Base-by-base conservation (phyloP, 2,888 invertebrate genomes). In the Apamea monoglypha region DNA sequence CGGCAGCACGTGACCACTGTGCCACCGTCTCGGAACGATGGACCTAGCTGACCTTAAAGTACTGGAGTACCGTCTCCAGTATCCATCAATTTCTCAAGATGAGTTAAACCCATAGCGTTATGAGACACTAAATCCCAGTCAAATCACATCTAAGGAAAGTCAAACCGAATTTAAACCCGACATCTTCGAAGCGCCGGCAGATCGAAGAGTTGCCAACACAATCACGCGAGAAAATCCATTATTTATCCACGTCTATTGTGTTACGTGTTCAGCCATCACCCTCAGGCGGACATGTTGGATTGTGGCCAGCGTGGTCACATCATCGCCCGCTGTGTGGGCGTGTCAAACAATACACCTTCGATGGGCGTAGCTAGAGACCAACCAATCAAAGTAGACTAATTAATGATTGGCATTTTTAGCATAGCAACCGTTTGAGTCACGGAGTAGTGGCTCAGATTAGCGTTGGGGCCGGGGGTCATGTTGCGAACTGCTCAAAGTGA, bases 301-400 rank as follows among this genome's bases (percentile, higher is more conserved):
- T 78, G 83, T 81, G 76, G 91, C 91, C 89, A 89, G 86, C 84
- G 87, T 90, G 74, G 76, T 76, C 70, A 91, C 91, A 91, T 81
- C 83, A 77, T 81, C 89, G 89, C 36, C 85, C 90, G 87, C 74
- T 83, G 82, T 81, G 91, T 92, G 91, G 94, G 93, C 91, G 93
- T 91, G 89, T 82, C 89, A 74, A 74, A 36, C 80, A 69, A 68
- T 76, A 76, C 67, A 77, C 88, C 78, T 85, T 79, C 61, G 59
- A 86, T 86, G 86, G 90, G 90, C 89, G 89, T 86, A 66, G 70
- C 80, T 86, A 47, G 53, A 74, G 64, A 78, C 29, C 40, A 29
- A 66, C 89, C 89, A 89, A 90, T 88, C 86, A 85, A 82, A 84
- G 86, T 50, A 8, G 72, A 70, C 75, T 87, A 83, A 88, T 89